Percentiles rank a stretch among this genome's conserved stretches.
Conservation (phyloP, 2,113 vertebrate species). For the Cacatua alba region DNA sequence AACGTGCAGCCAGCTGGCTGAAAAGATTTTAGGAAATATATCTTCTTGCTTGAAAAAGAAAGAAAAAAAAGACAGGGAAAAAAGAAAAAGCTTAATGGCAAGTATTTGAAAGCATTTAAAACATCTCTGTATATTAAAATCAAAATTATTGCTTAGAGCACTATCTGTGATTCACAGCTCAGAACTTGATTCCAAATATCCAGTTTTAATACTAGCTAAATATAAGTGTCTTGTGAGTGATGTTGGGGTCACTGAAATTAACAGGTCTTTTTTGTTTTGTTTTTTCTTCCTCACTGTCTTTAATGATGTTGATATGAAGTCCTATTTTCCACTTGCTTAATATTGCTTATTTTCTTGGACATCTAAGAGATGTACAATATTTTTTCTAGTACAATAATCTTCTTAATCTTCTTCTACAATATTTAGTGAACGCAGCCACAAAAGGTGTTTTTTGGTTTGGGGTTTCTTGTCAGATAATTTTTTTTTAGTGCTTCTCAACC, state of each 20-base stretch:
- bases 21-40: background rate
- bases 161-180: background rate
- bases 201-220: background rate
- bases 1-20: background rate
- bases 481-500: background rate
- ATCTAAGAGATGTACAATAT: background rate
- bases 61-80: background rate
- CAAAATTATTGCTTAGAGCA: background rate
- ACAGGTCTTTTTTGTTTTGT: background rate
- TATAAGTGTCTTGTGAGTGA: background rate
- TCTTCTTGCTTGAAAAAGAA: background rate
- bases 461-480: background rate
- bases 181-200: background rate
- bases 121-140: background rate
- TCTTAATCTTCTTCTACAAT: background rate
- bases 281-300: background rate
- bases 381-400: background rate
- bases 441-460: background rate
- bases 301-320: background rate
- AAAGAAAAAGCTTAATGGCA: background rate
- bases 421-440: background rate
- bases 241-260: background rate
- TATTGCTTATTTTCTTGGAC: background rate
- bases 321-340: background rate
- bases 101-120: background rate